Evolutionary conservation across 2,113 vertebrate species (phyloP).

Genomic region (Tychaedon coryphoeus): DNA sequence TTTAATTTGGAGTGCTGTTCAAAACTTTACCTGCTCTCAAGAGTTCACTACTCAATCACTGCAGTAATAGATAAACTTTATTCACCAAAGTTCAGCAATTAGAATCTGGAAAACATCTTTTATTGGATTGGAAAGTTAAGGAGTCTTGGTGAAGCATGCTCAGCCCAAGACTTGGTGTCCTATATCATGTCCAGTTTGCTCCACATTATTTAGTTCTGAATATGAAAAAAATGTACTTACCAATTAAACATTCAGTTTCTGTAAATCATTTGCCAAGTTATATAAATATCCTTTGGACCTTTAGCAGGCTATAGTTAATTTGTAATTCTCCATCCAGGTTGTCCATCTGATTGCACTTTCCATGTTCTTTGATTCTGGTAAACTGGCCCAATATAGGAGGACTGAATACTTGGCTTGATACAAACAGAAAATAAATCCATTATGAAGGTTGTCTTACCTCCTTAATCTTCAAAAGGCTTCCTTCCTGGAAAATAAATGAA

Average conservation of each 20-base stretch:
- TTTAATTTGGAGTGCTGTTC: neutral
- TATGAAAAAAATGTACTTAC: neutral
- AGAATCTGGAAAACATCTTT: neutral
- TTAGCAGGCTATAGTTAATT: neutral
- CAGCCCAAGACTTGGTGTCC: neutral
- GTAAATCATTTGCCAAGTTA: neutral
- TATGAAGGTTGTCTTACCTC: neutral
- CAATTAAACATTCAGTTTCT: neutral
- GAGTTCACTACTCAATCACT: neutral
- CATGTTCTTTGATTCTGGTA: neutral
- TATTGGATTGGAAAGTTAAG: neutral
- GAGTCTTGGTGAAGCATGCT: neutral
- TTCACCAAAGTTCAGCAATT: neutral
- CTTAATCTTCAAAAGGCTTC: neutral
- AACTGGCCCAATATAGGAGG: neutral
- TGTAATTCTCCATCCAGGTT: neutral
- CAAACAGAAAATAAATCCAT: neutral
- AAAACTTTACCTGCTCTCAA: neutral
- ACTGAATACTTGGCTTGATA: neutral
- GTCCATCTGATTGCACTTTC: neutral
- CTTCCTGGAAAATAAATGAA: neutral
- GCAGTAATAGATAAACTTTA: neutral
- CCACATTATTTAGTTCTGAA: neutral
- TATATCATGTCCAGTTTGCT: neutral
- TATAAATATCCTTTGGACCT: neutral